phyloP scores from a whole-genome alignment of 2,888 invertebrate species.

The Cantharis flavilabris region DNA sequence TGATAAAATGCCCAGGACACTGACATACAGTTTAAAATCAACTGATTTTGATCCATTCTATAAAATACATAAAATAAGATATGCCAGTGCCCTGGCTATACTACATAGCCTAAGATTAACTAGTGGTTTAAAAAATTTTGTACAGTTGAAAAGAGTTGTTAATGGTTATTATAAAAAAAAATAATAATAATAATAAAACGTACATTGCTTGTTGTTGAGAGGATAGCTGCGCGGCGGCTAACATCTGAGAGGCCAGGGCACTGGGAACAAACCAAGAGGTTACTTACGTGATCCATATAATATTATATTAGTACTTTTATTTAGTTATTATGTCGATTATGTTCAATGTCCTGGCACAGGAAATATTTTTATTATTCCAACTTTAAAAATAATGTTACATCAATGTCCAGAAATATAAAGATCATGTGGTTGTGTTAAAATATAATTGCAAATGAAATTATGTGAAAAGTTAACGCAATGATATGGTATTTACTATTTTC shows the following conservation, averaged over 20 bases:
- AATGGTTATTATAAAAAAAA: constrained; percentile 5
- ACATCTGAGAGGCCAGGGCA: constrained; percentile 97
- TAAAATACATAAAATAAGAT: constrained; percentile 35
- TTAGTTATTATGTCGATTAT: constrained; percentile 8
- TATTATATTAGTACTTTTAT: not conserved
- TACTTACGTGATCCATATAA: constrained; percentile 39
- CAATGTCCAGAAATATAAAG: not conserved
- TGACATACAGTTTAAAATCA: constrained; percentile 47
- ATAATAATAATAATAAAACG: constrained; percentile 57
- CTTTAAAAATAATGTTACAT: too few species aligned
- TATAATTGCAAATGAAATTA: not conserved
- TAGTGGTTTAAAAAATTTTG: constrained; percentile 16
- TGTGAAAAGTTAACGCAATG: not conserved
- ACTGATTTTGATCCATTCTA: constrained; percentile 2
- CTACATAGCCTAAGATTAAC: constrained; percentile 20
- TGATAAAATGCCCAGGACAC: constrained; percentile 53
- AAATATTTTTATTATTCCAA: not conserved
- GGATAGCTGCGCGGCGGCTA: constrained; percentile 88
- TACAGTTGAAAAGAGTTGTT: constrained; percentile 7
- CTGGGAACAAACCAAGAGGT: constrained; percentile 72
- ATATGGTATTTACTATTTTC: not conserved
- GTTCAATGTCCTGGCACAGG: constrained; percentile 38
- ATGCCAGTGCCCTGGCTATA: constrained; percentile 91
- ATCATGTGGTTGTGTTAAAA: not conserved
- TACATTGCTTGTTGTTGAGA: constrained; percentile 94